Evolutionary conservation across 2,113 vertebrate genomes (phyloP).

Genomic region (Pseudopodoces humilis): DNA sequence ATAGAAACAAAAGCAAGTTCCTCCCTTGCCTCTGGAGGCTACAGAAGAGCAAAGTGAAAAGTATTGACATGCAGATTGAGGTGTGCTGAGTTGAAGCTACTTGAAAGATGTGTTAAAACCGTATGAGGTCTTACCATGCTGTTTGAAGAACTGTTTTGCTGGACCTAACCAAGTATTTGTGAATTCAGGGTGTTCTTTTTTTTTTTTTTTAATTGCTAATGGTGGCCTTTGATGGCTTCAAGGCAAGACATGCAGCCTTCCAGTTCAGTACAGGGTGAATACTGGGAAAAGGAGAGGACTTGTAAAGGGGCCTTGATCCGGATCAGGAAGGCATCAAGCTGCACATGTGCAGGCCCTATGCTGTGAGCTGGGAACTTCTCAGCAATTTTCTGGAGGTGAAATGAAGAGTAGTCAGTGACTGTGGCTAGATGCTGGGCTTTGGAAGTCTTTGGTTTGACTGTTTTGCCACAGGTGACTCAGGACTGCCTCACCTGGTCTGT

Average conservation of each 20-base stretch:
- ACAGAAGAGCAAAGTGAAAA: not conserved
- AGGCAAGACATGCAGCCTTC: not conserved
- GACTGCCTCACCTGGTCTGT: not conserved
- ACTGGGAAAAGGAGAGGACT: not conserved
- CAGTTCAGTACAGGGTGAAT: not conserved
- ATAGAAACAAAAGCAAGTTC: not conserved
- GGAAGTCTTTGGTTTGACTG: not conserved
- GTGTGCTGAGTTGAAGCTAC: not conserved
- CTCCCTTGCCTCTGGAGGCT: not conserved
- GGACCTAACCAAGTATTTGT: not conserved
- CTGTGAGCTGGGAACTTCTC: not conserved
- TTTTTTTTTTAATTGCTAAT: not conserved
- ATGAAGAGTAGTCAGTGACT: not conserved
- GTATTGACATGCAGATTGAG: not conserved
- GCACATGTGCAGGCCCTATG: not conserved
- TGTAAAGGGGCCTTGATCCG: not conserved
- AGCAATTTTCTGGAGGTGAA: not conserved
- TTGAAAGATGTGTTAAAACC: not conserved
- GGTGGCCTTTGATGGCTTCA: not conserved
- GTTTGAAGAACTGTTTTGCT: not conserved
- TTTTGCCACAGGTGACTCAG: not conserved
- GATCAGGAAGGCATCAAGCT: not conserved
- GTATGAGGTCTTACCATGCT: not conserved
- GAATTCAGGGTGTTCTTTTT: not conserved
- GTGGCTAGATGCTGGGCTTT: not conserved